These are phyloP conservation scores for Hafferia zeledoni DNA, from an alignment of 2,797 vertebrate species.

Conservation along the genomic window DNA sequence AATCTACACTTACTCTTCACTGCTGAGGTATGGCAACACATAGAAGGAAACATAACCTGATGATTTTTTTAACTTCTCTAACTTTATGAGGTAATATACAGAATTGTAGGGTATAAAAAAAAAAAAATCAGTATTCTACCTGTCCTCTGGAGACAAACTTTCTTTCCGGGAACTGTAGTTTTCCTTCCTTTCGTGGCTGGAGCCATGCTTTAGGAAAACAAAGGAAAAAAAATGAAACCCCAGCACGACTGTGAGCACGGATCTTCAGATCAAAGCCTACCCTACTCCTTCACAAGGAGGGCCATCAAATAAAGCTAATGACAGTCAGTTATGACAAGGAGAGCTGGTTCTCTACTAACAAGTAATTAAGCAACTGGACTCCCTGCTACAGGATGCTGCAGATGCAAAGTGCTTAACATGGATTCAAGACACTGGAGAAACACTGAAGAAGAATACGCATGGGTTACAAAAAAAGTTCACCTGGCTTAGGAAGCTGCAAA, in stretches of 20 bases:
- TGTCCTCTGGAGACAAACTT: slow-evolving; percentile 79
- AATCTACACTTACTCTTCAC: not conserved
- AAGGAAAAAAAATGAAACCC: not conserved
- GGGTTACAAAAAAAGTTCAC: not conserved
- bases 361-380: not conserved
- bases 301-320: not conserved
- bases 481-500: not conserved
- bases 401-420: not conserved
- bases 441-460: not conserved
- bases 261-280: not conserved
- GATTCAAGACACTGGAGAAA: not conserved
- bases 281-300: not conserved
- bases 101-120: not conserved
- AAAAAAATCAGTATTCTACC: slow-evolving; percentile 64
- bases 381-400: not conserved
- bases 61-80: not conserved
- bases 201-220: slow-evolving; percentile 71
- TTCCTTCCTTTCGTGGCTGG: slow-evolving; percentile 73
- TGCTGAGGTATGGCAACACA: not conserved
- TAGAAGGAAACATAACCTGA: not conserved
- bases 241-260: not conserved
- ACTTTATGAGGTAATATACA: not conserved
- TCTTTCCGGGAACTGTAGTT: slow-evolving; percentile 64
- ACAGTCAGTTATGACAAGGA: not conserved
- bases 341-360: not conserved